These are phyloP conservation scores for Nephila pilipes DNA, from an alignment of 1,140 invertebrate species.

Conservation along the genomic window DNA sequence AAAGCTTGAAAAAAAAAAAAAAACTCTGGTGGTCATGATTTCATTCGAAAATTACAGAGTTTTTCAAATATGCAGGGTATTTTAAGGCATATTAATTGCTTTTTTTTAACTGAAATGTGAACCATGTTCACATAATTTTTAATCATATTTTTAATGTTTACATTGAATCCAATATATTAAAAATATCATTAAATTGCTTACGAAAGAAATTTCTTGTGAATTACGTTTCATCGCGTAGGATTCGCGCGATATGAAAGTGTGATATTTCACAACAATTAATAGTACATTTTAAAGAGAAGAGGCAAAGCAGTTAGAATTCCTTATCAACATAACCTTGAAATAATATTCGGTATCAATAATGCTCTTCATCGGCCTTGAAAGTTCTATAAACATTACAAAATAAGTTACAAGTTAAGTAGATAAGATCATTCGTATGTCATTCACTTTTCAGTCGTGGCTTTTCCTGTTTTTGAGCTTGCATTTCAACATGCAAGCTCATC, in stretches of 20 bases:
- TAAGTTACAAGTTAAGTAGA: background rate
- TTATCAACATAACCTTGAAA: constrained; percentile 21
- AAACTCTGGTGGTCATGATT: background rate
- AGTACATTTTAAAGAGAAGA: background rate
- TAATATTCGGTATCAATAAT: background rate
- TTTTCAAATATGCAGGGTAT: too few species aligned
- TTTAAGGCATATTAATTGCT: too few species aligned
- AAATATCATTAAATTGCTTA: background rate
- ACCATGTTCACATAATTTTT: background rate
- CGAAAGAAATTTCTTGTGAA: background rate
- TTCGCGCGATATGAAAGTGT: background rate
- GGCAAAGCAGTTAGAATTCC: background rate
- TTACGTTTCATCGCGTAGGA: too few species aligned
- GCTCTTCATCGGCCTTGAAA: background rate
- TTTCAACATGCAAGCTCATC: background rate
- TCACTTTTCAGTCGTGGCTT: background rate
- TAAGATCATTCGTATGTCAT: background rate
- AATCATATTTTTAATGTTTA: background rate
- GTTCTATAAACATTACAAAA: background rate
- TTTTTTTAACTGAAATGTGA: too few species aligned
- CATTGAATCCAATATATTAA: background rate
- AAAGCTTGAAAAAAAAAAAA: background rate
- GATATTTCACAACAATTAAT: constrained; percentile 23
- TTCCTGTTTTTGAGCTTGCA: background rate
- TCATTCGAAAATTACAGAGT: background rate